These are phyloP conservation scores for Haliaeetus leucogaster DNA, from an alignment of 2,113 vertebrate genomes.

Conservation along the genomic window DNA sequence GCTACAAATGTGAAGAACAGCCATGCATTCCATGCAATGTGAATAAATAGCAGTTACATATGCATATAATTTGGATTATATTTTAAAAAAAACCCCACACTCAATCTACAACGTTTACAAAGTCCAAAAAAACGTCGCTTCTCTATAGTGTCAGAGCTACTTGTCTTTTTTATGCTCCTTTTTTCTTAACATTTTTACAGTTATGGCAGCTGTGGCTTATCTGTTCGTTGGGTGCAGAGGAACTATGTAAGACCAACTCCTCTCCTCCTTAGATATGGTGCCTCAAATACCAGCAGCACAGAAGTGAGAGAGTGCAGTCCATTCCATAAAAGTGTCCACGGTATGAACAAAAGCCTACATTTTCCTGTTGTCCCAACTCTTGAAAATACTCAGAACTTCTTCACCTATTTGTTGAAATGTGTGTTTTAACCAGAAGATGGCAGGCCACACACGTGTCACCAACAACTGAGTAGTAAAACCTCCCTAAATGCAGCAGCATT, in stretches of 20 bases:
- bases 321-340: too few species aligned
- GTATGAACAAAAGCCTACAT: neutral
- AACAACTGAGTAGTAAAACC: neutral
- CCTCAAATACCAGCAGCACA: neutral
- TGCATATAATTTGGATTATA: neutral
- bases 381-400: neutral
- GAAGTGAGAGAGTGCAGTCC: neutral
- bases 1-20: neutral
- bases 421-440: conserved; percentile 36
- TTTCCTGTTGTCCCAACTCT: neutral
- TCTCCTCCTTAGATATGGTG: neutral
- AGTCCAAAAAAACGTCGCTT: neutral
- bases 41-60: neutral
- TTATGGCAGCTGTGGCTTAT: neutral
- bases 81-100: neutral
- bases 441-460: neutral
- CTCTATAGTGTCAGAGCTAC: neutral
- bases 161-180: neutral
- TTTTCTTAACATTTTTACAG: neutral
- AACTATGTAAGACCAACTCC: neutral
- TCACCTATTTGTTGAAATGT: neutral
- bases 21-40: neutral
- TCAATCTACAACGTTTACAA: neutral
- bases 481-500: neutral
- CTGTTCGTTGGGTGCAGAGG: neutral